These are phyloP conservation scores for Eustalomyia histrio DNA, from an alignment of 2,888 invertebrate genomes.

Conservation along the genomic window DNA sequence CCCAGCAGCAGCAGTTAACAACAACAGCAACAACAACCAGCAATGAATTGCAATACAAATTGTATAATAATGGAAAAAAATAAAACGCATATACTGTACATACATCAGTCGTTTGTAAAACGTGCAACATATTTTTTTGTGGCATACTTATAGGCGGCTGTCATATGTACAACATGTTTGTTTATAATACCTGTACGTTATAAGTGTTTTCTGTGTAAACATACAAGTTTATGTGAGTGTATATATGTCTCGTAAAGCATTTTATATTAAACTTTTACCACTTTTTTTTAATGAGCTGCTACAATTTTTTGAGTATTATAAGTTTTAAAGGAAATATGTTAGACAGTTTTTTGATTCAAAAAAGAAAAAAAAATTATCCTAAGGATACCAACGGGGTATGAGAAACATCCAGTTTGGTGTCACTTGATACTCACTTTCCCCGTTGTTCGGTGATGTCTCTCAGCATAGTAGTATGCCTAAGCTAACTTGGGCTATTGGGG, in stretches of 20 bases:
- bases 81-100: conserved; percentile 5
- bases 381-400: too few relatives aligned
- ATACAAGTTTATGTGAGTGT: background rate
- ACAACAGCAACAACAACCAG: conserved; percentile 25
- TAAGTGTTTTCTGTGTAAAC: conserved; percentile 28
- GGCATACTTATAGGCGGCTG: conserved; percentile 60
- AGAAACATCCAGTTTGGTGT: too few relatives aligned
- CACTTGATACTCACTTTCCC: too few relatives aligned
- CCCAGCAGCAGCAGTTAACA: conserved; percentile 22
- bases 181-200: conserved; percentile 54
- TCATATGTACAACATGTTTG: conserved; percentile 56
- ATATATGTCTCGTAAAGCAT: conserved; percentile 23
- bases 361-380: too few relatives aligned
- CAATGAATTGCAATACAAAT: conserved; percentile 60
- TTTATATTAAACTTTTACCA: conserved; percentile 46
- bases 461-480: too few relatives aligned
- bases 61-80: conserved; percentile 57
- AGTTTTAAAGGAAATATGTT: background rate
- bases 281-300: conserved; percentile 3
- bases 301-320: background rate
- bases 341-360: too few relatives aligned
- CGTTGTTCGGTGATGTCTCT: too few relatives aligned
- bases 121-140: conserved; percentile 62
- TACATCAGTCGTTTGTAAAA: conserved; percentile 10
- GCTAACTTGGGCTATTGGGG: too few relatives aligned